A percentile compares a stretch with the other conserved stretches of the same genome.
These are phyloP conservation scores for Podiceps cristatus DNA, from an alignment of 2,113 vertebrate species.

Conservation along the genomic window DNA sequence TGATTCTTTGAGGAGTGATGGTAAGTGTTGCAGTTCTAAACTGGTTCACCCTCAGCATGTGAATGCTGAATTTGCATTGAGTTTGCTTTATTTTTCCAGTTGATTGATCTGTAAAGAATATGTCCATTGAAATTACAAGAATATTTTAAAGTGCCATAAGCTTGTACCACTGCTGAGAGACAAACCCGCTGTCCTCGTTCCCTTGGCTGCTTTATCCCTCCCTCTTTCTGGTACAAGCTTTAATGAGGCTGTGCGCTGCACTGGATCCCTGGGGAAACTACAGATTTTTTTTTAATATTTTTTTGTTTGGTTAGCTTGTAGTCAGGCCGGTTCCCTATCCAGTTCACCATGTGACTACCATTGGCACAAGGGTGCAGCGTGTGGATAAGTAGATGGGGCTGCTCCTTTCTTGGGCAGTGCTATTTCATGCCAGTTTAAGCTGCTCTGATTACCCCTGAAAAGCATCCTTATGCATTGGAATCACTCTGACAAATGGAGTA, in stretches of 20 bases:
- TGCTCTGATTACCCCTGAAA: neutral
- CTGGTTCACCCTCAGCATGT: neutral
- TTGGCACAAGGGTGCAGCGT: neutral
- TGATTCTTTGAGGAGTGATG: neutral
- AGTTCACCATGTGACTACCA: neutral
- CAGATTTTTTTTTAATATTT: neutral
- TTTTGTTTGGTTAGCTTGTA: neutral
- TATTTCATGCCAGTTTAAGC: neutral
- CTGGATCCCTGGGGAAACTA: neutral
- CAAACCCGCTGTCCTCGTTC: neutral
- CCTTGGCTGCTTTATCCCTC: neutral
- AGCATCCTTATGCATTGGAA: neutral
- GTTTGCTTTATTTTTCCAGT: neutral
- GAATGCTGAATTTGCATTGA: neutral
- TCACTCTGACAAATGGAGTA: neutral
- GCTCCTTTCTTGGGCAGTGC: neutral
- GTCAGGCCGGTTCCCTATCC: neutral
- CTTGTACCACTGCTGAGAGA: neutral
- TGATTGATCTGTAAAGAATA: neutral
- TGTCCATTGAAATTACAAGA: neutral
- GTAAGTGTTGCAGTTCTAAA: neutral
- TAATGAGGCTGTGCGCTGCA: neutral
- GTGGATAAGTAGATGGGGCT: neutral
- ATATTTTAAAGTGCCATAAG: neutral
- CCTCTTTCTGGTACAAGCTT: neutral